A percentile compares a stretch with the other conserved stretches of the same genome.
These are phyloP conservation scores for Rhinatrema bivittatum DNA, from an alignment of 2,797 vertebrate genomes.

Conservation along the genomic window DNA sequence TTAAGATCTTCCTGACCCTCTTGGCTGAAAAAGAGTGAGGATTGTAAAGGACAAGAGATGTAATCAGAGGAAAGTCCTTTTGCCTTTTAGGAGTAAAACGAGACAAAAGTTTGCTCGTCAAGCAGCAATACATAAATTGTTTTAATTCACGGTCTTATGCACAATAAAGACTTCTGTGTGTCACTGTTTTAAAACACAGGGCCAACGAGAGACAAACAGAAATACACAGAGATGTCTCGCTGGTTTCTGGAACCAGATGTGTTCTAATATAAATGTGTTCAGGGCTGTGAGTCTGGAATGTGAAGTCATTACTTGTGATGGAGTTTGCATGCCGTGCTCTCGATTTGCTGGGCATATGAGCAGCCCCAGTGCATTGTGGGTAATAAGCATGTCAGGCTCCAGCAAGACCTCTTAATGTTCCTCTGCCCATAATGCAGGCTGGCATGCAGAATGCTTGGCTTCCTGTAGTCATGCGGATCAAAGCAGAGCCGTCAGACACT, in stretches of 20 bases:
- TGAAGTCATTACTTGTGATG: no score
- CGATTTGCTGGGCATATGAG: no score
- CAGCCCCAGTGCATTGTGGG: no score
- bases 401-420: no score
- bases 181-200: background rate
- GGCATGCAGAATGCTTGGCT: no score
- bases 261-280: background rate
- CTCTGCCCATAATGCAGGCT: no score
- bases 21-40: constrained; percentile 10
- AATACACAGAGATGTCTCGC: background rate
- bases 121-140: constrained; percentile 1
- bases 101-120: constrained; percentile 12
- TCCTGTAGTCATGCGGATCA: no score
- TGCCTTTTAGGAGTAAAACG: constrained; percentile 2
- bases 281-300: no score
- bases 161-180: constrained; percentile 1
- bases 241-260: background rate
- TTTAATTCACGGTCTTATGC: constrained; percentile 5
- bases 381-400: no score
- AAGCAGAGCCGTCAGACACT: no score
- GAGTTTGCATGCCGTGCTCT: no score
- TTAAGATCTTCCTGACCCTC: constrained; percentile 7
- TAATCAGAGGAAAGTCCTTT: constrained; percentile 5
- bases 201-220: background rate
- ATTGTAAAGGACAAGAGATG: constrained; percentile 1